Conservation (phyloP, 2,113 vertebrate genomes). For the Perccottus glenii region DNA sequence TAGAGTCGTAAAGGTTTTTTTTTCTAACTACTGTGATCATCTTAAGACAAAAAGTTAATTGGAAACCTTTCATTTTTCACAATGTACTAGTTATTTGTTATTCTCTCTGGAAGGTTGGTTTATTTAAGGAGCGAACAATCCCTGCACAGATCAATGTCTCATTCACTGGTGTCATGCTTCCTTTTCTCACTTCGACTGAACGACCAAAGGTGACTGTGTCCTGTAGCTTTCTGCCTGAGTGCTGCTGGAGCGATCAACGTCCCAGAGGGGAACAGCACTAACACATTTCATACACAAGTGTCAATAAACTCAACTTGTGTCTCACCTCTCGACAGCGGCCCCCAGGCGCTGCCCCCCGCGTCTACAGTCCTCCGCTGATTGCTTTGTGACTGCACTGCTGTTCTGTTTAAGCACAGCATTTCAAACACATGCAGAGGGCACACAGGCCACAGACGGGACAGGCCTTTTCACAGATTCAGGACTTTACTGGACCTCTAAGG, state of each 20-base stretch:
- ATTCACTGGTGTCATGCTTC: background rate
- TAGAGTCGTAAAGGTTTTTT: too few species aligned
- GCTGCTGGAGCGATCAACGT: conserved; percentile 28
- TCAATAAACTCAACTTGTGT: conserved; percentile 61
- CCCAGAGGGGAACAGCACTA: conserved; percentile 39
- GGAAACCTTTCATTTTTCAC: background rate
- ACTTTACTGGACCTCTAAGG: conserved; percentile 14
- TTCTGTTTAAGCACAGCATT: conserved; percentile 52
- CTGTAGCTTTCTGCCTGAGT: conserved; percentile 42
- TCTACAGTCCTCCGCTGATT: conserved; percentile 54
- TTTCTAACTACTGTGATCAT: too few species aligned
- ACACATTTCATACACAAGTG: conserved; percentile 58
- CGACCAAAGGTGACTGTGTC: conserved; percentile 18
- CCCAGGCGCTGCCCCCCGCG: conserved; percentile 43
- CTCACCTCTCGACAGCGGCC: conserved; percentile 41
- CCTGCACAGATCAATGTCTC: background rate
- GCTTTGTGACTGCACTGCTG: conserved; percentile 64
- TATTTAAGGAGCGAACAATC: background rate
- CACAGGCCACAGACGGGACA: conserved; percentile 13
- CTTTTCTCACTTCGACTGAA: conserved; percentile 10
- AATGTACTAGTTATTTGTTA: background rate
- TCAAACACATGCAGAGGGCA: conserved; percentile 50
- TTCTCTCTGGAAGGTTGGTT: background rate
- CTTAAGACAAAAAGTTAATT: background rate
- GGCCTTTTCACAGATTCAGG: conserved; percentile 4